A percentile compares a stretch with the other conserved stretches of the same genome.
phyloP scores from a whole-genome alignment of 1,140 invertebrate species.

The Bombus cullumanus region DNA sequence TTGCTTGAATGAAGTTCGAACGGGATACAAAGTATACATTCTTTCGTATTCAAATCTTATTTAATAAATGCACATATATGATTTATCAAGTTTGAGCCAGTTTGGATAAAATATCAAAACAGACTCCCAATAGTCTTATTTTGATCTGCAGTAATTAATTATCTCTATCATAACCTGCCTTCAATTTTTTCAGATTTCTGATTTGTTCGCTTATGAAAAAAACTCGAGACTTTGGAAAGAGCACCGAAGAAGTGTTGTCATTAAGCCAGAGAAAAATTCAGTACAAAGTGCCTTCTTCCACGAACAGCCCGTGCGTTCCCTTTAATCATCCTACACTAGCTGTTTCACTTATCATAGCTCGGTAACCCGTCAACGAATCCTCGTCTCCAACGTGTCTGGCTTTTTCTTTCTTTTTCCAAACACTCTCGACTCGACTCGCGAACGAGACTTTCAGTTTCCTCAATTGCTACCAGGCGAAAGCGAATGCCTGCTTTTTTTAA shows the following conservation, averaged over 20 bases:
- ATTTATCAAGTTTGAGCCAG: background rate
- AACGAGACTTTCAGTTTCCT: constrained; percentile 5
- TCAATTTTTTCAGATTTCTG: background rate
- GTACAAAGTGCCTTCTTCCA: background rate
- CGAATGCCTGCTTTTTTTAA: background rate
- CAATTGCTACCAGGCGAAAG: background rate
- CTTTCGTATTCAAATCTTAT: too few species aligned
- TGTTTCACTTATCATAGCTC: background rate
- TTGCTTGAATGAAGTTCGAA: background rate
- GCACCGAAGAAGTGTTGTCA: background rate
- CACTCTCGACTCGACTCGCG: background rate
- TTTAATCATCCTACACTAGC: background rate
- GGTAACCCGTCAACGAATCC: background rate
- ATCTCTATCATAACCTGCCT: background rate
- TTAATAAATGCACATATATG: too few species aligned
- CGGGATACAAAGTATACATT: background rate
- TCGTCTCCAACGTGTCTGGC: background rate
- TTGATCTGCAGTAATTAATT: background rate
- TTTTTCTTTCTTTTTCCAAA: background rate
- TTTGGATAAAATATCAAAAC: background rate
- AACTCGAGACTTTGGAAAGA: background rate
- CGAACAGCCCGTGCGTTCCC: background rate
- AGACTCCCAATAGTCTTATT: background rate
- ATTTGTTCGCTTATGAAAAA: background rate
- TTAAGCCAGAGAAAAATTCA: background rate